A percentile compares a stretch with the other conserved stretches of the same genome.
Conservation (phyloP, 2,797 vertebrate genomes). For the Spheniscus humboldti region DNA sequence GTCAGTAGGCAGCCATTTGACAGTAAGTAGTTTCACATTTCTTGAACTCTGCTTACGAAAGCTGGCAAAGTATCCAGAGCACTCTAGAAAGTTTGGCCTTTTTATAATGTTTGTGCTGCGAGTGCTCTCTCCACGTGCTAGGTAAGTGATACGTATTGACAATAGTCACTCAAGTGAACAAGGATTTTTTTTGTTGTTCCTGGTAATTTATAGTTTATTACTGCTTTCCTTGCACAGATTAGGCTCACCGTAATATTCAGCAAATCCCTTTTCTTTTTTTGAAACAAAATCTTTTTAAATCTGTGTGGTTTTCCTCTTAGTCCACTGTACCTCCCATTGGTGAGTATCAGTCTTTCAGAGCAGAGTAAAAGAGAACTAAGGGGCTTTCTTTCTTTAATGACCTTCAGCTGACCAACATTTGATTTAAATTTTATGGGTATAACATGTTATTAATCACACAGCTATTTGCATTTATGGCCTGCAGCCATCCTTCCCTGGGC, state of each 20-base stretch:
- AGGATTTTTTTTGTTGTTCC: background rate
- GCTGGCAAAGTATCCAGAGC: conserved; percentile 36
- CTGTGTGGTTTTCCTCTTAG: background rate
- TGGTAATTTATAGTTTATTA: background rate
- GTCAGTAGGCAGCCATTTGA: conserved; percentile 4
- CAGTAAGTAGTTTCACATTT: conserved; percentile 17
- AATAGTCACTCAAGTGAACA: background rate
- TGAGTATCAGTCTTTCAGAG: background rate
- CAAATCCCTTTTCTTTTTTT: background rate
- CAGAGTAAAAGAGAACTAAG: background rate
- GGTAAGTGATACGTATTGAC: background rate
- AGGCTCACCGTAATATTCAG: background rate
- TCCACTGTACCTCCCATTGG: background rate
- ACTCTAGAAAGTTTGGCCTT: conserved; percentile 5
- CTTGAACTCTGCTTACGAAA: conserved; percentile 6
- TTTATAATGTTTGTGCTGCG: background rate
- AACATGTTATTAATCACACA: conserved; percentile 39
- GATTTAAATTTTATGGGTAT: conserved; percentile 42
- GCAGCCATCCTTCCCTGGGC: conserved; percentile 8
- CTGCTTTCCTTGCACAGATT: background rate
- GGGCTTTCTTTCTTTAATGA: background rate
- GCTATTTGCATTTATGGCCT: conserved; percentile 42
- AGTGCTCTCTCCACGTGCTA: background rate
- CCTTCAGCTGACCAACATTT: conserved; percentile 43
- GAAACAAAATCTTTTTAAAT: background rate